Percentiles rank a stretch among this genome's conserved stretches.
These are phyloP conservation scores for Gasteruption jaculator DNA, from an alignment of 2,888 invertebrate genomes.

Conservation along the genomic window DNA sequence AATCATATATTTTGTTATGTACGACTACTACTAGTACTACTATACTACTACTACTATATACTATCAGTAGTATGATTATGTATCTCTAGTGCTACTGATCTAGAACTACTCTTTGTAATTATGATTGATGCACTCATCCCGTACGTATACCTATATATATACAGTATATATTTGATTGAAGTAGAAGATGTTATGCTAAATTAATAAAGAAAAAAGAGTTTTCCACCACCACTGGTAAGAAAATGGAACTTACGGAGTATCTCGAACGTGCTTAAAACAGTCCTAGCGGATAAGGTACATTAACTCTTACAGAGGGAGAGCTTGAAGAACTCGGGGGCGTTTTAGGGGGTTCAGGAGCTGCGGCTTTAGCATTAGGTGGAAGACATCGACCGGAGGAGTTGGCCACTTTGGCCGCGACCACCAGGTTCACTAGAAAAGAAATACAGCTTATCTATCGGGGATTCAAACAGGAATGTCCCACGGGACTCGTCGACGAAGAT, in stretches of 20 bases:
- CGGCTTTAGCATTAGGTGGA: slow-evolving; percentile 54
- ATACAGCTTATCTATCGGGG: slow-evolving; percentile 88
- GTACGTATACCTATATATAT: too few species aligned
- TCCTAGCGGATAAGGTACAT: slow-evolving; percentile 32
- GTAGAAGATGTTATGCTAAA: too few species aligned
- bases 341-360: slow-evolving; percentile 46
- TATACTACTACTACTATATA: too few species aligned
- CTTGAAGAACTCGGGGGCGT: slow-evolving; percentile 60
- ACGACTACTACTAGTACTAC: too few species aligned
- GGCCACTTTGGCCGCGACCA: slow-evolving; percentile 69
- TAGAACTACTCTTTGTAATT: too few species aligned
- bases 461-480: slow-evolving; percentile 86
- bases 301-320: slow-evolving; percentile 65
- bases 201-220: slow-evolving; percentile 6
- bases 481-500: slow-evolving; percentile 83
- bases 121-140: too few species aligned
- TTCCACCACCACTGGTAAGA: slow-evolving; percentile 17
- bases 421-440: slow-evolving; percentile 78
- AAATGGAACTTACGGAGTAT: slow-evolving; percentile 29
- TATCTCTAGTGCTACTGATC: too few species aligned
- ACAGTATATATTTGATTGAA: too few species aligned
- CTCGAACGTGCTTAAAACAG: slow-evolving; percentile 42
- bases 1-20: too few species aligned
- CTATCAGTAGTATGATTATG: too few species aligned
- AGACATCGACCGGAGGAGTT: slow-evolving; percentile 79